Evolutionary conservation across 2,113 vertebrate genomes (phyloP), one percentile per base, ranked within the genome.

Genomic region (Tenebrosternarchus preto): DNA sequence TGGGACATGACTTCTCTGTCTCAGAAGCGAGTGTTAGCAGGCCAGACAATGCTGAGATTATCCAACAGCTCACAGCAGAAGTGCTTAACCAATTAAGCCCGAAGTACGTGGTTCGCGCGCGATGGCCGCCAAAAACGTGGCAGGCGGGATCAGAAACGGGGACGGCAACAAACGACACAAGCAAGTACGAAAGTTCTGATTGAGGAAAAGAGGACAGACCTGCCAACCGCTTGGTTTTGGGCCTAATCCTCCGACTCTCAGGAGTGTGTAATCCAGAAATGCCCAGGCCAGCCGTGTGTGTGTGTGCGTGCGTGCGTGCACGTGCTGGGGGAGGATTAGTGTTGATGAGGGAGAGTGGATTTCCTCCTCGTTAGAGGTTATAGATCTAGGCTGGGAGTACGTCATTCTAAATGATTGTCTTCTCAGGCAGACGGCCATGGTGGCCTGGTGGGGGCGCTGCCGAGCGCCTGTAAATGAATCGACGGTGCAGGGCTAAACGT

Each of bases 401-500:
- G 80, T 77, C 70, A 53, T 74, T 27, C 31, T 12, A 63, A 53
- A 22, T 46, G 53, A 29, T 76, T 82, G 61, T 77, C 50, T 31
- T 50, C 9, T 56, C 50, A 67, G 20, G 53, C 60, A 70, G 79
- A 82, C 72, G 76, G 73, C 60, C 63, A 70, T 72, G 39, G 67
- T 24, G 82, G 77, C 16, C 57, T 4, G 22, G 76, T 24, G 46
- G 29, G 82, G 61, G 29, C 5, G 5, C 27, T 81, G 87, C 66
- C 29, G 86, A 80, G 81, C 17, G 3, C 15, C 27, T 79, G 63
- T 84, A 78, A 87, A 87, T 85, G 73, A 76, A 82, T 53, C 82
- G 88, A 90, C 88, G 72, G 73, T 83, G 80, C 43, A 19, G 39
- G 85, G 76, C 84, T 71, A 59, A 83, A 88, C 25, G 64, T 88